A percentile compares a stretch with the other conserved stretches of the same genome.
These are phyloP conservation scores for Nymphalis io DNA, from an alignment of 1,140 invertebrate species.

Conservation along the genomic window DNA sequence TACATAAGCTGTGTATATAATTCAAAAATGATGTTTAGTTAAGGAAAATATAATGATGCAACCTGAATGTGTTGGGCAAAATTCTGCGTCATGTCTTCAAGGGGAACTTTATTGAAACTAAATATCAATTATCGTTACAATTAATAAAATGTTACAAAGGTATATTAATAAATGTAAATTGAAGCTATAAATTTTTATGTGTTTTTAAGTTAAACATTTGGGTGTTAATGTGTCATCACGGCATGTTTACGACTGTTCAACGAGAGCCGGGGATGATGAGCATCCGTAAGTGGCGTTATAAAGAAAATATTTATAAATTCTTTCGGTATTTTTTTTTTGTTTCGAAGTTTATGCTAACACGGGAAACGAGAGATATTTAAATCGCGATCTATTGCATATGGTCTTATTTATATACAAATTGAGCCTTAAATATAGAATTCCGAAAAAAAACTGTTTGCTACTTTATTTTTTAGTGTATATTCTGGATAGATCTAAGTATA, in stretches of 20 bases:
- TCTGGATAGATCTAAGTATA: too few species aligned
- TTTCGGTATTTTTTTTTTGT: background rate
- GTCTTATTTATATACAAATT: too few species aligned
- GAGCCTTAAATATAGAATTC: too few species aligned
- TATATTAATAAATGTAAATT: constrained; percentile 9
- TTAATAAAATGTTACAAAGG: background rate
- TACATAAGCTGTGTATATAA: too few species aligned
- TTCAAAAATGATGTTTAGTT: too few species aligned
- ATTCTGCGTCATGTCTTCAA: too few species aligned
- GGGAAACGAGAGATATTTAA: background rate
- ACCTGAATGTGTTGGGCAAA: too few species aligned
- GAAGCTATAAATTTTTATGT: constrained; percentile 42
- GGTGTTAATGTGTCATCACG: constrained; percentile 36
- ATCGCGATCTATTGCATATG: background rate
- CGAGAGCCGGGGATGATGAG: constrained; percentile 43
- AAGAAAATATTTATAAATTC: constrained; percentile 3
- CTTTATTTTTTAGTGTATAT: too few species aligned
- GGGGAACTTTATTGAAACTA: too few species aligned
- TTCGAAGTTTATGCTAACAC: background rate
- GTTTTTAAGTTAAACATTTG: constrained; percentile 52
- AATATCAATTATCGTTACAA: too few species aligned
- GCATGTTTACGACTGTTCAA: constrained; percentile 50
- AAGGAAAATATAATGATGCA: too few species aligned
- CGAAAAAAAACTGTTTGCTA: too few species aligned
- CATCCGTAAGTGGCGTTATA: background rate